phyloP scores from a whole-genome alignment of 2,113 vertebrate species.

The Crocuta crocuta region DNA sequence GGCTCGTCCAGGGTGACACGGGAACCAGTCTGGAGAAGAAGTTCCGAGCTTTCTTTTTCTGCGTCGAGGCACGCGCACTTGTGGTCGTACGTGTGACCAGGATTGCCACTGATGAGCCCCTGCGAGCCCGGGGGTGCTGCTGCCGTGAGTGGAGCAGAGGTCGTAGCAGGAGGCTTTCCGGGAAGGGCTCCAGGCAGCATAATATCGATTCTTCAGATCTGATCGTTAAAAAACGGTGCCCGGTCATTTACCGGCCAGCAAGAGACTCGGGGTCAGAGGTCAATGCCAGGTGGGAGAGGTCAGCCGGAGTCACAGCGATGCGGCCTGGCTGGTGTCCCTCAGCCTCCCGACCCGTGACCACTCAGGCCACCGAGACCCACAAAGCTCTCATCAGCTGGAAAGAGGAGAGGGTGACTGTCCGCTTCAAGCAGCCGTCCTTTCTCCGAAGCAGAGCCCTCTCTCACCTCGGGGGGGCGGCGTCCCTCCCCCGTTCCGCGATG shows the following conservation, averaged over 20 bases:
- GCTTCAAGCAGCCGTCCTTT: neutral
- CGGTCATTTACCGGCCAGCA: neutral
- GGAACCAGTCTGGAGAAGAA: neutral
- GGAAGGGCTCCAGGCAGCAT: neutral
- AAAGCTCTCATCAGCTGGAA: neutral
- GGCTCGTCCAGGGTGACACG: neutral
- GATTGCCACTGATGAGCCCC: neutral
- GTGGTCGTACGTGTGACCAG: fast-evolving
- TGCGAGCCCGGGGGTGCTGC: fast-evolving
- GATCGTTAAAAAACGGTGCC: neutral
- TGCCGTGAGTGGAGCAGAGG: no score
- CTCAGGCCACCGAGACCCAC: neutral
- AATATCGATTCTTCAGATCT: neutral
- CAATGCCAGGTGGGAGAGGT: neutral
- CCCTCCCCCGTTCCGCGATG: fast-evolving
- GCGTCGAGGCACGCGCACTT: fast-evolving
- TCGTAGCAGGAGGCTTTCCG: neutral
- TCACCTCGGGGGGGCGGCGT: fast-evolving
- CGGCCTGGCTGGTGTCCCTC: neutral
- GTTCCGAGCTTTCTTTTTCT: neutral
- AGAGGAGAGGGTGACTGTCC: neutral
- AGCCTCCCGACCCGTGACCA: neutral
- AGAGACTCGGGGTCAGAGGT: neutral
- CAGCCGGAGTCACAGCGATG: neutral
- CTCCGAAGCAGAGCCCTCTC: neutral